Percentiles rank a stretch among this genome's conserved stretches.
phyloP scores from a whole-genome alignment of 2,113 vertebrate species.

The Myodes glareolus region DNA sequence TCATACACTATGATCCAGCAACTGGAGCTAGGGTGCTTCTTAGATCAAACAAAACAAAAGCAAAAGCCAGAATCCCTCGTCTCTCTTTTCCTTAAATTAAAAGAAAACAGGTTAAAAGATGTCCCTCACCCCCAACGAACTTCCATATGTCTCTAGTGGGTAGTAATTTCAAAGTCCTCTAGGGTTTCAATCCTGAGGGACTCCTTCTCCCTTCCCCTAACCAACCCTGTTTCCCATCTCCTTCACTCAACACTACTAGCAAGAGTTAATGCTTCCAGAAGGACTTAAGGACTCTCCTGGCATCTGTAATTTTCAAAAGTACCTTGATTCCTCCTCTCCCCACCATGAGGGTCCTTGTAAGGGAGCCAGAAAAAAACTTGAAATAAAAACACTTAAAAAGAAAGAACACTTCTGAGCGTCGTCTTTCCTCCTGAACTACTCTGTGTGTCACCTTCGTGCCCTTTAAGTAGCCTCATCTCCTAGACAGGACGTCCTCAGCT shows the following conservation, averaged over 20 bases:
- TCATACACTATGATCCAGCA: not conserved
- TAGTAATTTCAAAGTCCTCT: not conserved
- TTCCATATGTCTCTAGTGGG: not conserved
- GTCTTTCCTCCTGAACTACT: not conserved
- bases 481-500: not conserved
- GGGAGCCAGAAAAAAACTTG: not conserved
- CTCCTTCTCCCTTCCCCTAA: no score
- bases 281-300: not conserved
- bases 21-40: not conserved
- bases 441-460: not conserved
- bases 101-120: not conserved
- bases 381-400: conserved; percentile 16
- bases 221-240: not conserved
- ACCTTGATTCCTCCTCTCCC: not conserved
- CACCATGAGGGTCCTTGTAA: conserved; percentile 16
- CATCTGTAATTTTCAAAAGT: conserved; percentile 16
- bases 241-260: not conserved
- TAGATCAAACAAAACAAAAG: not conserved
- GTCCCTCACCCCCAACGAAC: rapidly evolving
- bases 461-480: not conserved
- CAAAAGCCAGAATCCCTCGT: not conserved
- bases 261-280: not conserved
- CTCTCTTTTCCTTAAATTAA: not conserved
- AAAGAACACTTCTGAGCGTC: not conserved
- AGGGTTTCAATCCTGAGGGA: not conserved